A percentile compares a stretch with the other conserved stretches of the same genome.
phyloP scores from a whole-genome alignment of 2,888 invertebrate species.

The Leucophora obtusa region DNA sequence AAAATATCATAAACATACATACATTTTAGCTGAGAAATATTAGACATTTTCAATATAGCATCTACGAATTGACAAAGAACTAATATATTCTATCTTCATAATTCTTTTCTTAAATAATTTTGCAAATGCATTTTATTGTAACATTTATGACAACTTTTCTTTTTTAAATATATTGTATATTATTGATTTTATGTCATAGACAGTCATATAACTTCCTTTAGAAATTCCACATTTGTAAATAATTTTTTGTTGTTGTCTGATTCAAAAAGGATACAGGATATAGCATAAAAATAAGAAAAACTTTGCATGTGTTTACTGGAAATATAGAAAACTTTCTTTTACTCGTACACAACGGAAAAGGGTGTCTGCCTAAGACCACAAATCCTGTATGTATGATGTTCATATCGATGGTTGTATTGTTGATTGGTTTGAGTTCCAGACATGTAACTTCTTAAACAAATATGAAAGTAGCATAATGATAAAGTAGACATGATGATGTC shows the following conservation, averaged over 20 bases:
- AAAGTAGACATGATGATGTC: neutral
- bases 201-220: constrained; percentile 37
- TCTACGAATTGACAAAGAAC: too few relatives aligned
- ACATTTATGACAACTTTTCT: constrained; percentile 32
- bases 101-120: neutral
- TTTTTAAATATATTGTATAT: neutral
- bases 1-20: too few relatives aligned
- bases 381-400: constrained; percentile 3
- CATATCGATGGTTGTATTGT: neutral
- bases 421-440: constrained; percentile 33
- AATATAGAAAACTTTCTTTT: constrained; percentile 2
- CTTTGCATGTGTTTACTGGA: constrained; percentile 19
- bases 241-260: neutral
- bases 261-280: constrained; percentile 1
- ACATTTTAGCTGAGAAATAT: too few relatives aligned
- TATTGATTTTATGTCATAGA: constrained; percentile 48
- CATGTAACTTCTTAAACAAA: constrained; percentile 7
- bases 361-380: constrained; percentile 13
- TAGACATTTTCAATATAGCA: too few relatives aligned
- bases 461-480: constrained; percentile 13
- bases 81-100: neutral
- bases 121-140: constrained; percentile 30
- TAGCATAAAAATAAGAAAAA: constrained; percentile 18
- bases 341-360: constrained; percentile 1
- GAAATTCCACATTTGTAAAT: constrained; percentile 12